phyloP scores from a whole-genome alignment of 2,113 vertebrate species.

The Alaudala cheleensis region DNA sequence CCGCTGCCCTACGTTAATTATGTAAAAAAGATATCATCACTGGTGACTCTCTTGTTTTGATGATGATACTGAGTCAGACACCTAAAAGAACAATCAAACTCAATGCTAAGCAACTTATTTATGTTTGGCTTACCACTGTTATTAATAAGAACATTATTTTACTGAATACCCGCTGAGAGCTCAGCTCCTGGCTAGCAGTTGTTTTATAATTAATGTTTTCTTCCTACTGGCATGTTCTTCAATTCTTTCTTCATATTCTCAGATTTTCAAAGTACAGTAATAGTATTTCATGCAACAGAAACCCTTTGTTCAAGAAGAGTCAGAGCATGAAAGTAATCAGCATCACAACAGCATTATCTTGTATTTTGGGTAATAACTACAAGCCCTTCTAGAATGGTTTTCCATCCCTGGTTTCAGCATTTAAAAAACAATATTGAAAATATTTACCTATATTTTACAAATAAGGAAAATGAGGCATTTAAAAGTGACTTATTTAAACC shows the following conservation, averaged over 20 bases:
- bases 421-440: not conserved
- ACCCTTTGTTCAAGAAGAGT: not conserved
- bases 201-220: constrained; percentile 43
- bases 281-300: not conserved
- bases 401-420: not conserved
- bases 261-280: not conserved
- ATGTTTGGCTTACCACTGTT: constrained; percentile 51
- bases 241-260: not conserved
- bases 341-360: not conserved
- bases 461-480: not conserved
- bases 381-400: not conserved
- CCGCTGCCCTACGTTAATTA: constrained; percentile 43
- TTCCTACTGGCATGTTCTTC: constrained; percentile 18
- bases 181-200: constrained; percentile 40
- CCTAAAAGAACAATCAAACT: constrained; percentile 65
- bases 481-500: not conserved
- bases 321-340: not conserved
- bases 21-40: constrained; percentile 26
- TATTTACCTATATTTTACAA: not conserved
- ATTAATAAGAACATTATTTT: constrained; percentile 47
- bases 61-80: constrained; percentile 47
- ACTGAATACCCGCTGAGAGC: constrained; percentile 20
- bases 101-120: constrained; percentile 59
- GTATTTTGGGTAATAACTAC: not conserved
- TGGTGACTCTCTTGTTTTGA: constrained; percentile 37